These are phyloP conservation scores for Brotogeris chrysoptera DNA, from an alignment of 2,797 vertebrate species.

Conservation along the genomic window DNA sequence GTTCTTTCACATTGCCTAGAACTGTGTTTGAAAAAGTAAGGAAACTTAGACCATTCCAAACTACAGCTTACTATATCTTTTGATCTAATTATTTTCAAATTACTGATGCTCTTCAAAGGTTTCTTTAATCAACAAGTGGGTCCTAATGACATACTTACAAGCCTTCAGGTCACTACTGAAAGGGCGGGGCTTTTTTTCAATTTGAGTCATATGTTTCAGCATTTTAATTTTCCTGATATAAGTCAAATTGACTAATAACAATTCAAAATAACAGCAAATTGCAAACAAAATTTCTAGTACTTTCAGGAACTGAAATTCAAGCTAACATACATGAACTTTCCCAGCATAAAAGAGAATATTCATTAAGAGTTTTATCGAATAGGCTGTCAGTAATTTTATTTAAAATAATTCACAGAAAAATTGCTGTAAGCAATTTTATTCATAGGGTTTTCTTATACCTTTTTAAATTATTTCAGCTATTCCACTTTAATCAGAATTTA, in stretches of 20 bases:
- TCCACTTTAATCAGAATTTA: neutral
- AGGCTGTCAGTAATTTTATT: neutral
- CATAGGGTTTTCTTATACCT: neutral
- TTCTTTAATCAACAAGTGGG: neutral
- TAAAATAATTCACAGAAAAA: neutral
- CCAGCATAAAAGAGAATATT: neutral
- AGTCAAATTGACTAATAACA: neutral
- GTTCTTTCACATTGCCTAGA: neutral
- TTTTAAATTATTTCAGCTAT: neutral
- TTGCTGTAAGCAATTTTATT: neutral
- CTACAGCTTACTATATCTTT: neutral
- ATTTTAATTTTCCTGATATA: neutral
- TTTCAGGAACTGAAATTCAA: neutral
- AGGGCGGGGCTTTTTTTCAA: fast-evolving
- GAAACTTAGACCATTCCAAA: neutral
- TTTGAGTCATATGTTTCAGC: neutral
- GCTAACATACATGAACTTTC: neutral
- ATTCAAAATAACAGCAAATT: neutral
- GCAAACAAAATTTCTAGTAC: neutral
- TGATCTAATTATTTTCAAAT: neutral
- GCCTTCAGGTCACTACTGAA: neutral
- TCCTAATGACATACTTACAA: neutral
- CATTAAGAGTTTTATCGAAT: neutral
- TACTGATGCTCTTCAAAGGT: neutral
- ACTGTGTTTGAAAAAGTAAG: neutral